phyloP scores from a whole-genome alignment of 2,113 vertebrate species.

The Proteles cristata region DNA sequence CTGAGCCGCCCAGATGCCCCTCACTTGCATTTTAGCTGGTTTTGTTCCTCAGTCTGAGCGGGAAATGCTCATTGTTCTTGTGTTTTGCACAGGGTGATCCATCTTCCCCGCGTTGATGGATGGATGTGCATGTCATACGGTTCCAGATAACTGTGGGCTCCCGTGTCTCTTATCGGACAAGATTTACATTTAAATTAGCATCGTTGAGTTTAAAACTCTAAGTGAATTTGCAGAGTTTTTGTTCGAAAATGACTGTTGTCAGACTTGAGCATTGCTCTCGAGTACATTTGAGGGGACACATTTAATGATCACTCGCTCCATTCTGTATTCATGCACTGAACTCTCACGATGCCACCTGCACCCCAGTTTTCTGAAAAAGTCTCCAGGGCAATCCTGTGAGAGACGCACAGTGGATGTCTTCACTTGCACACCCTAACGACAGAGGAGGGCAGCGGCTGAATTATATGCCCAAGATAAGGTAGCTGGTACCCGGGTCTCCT shows the following conservation, averaged over 20 bases:
- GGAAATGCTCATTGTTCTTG: not conserved
- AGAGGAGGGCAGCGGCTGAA: not conserved
- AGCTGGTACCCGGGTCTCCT: not conserved
- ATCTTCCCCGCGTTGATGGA: too few relatives aligned
- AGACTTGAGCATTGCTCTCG: too few relatives aligned
- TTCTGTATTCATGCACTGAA: fast-evolving
- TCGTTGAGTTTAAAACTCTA: fast-evolving
- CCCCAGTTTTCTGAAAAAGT: fast-evolving
- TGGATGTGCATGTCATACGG: fast-evolving
- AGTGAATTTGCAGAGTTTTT: too few relatives aligned
- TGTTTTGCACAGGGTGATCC: fast-evolving
- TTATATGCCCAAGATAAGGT: fast-evolving
- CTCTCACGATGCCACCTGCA: fast-evolving
- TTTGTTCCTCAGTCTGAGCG: not conserved
- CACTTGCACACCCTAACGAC: not conserved
- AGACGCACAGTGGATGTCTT: fast-evolving
- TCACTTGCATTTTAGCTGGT: not conserved
- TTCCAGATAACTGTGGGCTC: not conserved
- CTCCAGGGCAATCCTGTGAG: fast-evolving
- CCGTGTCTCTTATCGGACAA: not conserved
- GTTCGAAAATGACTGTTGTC: not conserved
- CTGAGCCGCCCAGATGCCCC: too few relatives aligned
- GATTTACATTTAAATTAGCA: not conserved
- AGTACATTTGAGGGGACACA: fast-evolving
- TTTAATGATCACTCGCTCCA: fast-evolving